phyloP scores from a whole-genome alignment of 1,140 invertebrate genomes.

The Caerostris darwini region DNA sequence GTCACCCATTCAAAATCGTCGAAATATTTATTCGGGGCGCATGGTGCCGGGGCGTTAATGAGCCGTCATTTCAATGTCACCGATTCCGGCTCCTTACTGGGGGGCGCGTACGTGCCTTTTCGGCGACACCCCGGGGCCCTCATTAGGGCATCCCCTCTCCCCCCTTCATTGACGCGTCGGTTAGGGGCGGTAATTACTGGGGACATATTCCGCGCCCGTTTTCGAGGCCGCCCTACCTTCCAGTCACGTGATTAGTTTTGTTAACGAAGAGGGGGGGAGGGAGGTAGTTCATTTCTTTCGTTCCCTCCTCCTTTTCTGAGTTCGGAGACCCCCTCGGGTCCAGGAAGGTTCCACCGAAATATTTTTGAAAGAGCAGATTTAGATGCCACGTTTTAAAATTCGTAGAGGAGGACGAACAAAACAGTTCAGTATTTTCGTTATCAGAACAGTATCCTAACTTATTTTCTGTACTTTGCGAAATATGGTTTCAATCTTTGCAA shows the following conservation, averaged over 20 bases:
- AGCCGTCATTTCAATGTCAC: conserved; percentile 51
- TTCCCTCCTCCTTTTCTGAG: background rate
- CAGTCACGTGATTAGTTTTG: conserved; percentile 73
- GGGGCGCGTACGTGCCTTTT: conserved; percentile 63
- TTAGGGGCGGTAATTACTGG: conserved; percentile 62
- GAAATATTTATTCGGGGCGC: conserved; percentile 22
- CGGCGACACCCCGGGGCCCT: conserved; percentile 65
- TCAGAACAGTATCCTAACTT: too few species aligned
- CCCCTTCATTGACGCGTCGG: conserved; percentile 53
- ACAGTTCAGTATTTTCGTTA: too few species aligned
- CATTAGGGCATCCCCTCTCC: conserved; percentile 7
- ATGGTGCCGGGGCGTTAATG: conserved; percentile 12
- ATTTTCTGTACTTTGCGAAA: too few species aligned
- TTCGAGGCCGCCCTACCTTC: conserved; percentile 11
- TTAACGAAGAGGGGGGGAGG: conserved; percentile 11
- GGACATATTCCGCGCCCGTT: conserved; percentile 56
- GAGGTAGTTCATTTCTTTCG: background rate
- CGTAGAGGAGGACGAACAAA: too few species aligned
- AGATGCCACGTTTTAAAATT: too few species aligned
- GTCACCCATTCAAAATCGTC: conserved; percentile 39
- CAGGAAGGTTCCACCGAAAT: background rate
- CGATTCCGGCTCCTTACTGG: conserved; percentile 6
- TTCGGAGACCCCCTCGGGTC: background rate
- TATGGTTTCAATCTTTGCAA: too few species aligned
- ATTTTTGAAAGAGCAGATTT: background rate